Evolutionary conservation across 2,797 vertebrate genomes (phyloP).

Genomic region (Tapera naevia): DNA sequence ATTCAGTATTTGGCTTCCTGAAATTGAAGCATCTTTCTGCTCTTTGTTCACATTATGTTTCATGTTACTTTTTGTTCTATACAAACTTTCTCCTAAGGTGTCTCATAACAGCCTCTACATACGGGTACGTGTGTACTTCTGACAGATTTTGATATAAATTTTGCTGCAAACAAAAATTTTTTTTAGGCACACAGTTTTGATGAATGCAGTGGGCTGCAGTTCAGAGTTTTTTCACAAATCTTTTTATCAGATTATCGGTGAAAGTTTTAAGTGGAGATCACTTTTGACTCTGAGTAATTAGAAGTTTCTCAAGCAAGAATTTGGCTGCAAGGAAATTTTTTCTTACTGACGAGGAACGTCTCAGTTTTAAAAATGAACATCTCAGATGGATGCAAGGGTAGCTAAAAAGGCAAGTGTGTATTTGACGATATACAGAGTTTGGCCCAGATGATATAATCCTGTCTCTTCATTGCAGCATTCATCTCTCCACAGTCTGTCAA

Average conservation of each 20-base stretch:
- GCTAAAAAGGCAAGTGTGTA: background rate
- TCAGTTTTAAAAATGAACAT: background rate
- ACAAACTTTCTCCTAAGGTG: background rate
- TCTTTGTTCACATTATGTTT: background rate
- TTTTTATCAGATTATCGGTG: background rate
- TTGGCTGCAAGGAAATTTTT: background rate
- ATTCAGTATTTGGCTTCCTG: background rate
- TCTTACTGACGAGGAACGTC: background rate
- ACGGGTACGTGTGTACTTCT: background rate
- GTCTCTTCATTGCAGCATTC: background rate
- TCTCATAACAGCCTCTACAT: background rate
- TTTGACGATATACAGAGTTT: background rate
- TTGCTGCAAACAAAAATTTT: background rate
- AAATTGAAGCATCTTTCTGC: background rate
- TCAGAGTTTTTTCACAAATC: background rate
- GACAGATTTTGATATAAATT: background rate
- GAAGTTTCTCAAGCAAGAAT: background rate
- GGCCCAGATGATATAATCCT: background rate
- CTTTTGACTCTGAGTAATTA: background rate
- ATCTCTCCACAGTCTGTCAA: background rate
- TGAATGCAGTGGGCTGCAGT: background rate
- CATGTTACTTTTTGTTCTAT: background rate
- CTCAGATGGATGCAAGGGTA: background rate
- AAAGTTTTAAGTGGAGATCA: background rate
- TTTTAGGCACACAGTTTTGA: background rate